phyloP scores from a whole-genome alignment of 2,888 invertebrate genomes.

The Conops quadrifasciatus region DNA sequence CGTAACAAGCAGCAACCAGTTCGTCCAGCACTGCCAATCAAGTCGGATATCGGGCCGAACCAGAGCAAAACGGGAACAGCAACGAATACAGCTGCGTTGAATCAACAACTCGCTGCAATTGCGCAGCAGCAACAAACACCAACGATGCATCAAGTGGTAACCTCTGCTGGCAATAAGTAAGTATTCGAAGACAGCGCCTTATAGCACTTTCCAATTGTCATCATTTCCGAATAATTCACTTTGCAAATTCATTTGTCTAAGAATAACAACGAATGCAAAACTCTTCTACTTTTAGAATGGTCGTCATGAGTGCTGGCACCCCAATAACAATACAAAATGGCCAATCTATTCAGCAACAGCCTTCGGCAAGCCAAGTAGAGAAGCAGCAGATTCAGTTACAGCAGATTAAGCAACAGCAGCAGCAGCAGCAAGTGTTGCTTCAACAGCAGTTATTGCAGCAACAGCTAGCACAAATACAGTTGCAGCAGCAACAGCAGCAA shows the following conservation, averaged over 20 bases:
- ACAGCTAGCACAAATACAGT: conserved; percentile 55
- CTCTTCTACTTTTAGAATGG: conserved; percentile 56
- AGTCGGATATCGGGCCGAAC: conserved; percentile 70
- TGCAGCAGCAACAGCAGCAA: conserved; percentile 55
- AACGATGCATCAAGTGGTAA: conserved; percentile 67
- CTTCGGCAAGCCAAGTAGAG: conserved; percentile 54
- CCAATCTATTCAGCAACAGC: conserved; percentile 57
- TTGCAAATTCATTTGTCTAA: too few relatives aligned
- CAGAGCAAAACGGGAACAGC: conserved; percentile 37
- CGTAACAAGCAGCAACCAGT: conserved; percentile 76
- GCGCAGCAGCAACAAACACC: conserved; percentile 64
- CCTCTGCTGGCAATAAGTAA: conserved; percentile 68
- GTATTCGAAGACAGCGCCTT: too few relatives aligned
- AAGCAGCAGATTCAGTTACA: conserved; percentile 54
- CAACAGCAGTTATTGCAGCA: conserved; percentile 61
- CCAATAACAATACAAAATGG: conserved; percentile 63
- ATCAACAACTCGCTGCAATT: conserved; percentile 60
- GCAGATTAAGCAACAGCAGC: conserved; percentile 55
- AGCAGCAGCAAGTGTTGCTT: conserved; percentile 51
- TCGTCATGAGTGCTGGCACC: conserved; percentile 64
- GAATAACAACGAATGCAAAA: too few relatives aligned
- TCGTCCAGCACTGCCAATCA: conserved; percentile 74
- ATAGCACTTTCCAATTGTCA: too few relatives aligned
- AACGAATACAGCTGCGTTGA: conserved; percentile 61
- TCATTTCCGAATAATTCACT: too few relatives aligned